These are phyloP conservation scores for Cyphomyrmex costatus DNA, from an alignment of 1,140 invertebrate genomes.

Conservation along the genomic window DNA sequence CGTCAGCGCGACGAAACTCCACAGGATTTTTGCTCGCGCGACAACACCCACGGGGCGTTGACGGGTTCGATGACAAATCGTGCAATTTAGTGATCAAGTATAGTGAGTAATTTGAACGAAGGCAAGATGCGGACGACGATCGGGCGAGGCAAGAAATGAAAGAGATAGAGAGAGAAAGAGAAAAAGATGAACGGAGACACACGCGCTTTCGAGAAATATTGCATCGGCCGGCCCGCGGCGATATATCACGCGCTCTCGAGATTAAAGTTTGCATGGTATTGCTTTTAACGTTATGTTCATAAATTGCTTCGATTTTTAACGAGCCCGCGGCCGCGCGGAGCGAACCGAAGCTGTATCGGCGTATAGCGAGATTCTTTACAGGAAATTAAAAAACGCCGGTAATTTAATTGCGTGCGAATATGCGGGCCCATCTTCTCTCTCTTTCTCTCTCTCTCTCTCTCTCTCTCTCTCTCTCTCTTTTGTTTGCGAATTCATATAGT, in stretches of 20 bases:
- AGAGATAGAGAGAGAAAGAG: not conserved
- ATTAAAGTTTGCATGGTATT: constrained; percentile 66
- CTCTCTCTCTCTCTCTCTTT: not conserved
- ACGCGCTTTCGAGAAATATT: constrained; percentile 60
- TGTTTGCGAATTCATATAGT: constrained; percentile 5
- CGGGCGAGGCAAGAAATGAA: not conserved
- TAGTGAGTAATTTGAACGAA: constrained; percentile 38
- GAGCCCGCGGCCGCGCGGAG: constrained; percentile 41
- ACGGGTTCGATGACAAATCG: constrained; percentile 51
- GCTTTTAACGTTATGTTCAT: constrained; percentile 66
- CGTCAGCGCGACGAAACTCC: constrained; percentile 33
- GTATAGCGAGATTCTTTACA: constrained; percentile 64
- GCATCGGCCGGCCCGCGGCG: constrained; percentile 52
- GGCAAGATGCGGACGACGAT: constrained; percentile 18
- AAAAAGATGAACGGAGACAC: constrained; percentile 45
- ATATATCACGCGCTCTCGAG: constrained; percentile 65
- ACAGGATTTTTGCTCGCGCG: constrained; percentile 26
- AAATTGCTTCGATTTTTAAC: constrained; percentile 66
- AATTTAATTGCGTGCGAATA: constrained; percentile 72
- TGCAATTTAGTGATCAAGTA: constrained; percentile 42
- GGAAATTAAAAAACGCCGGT: constrained; percentile 69
- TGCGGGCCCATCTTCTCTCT: constrained; percentile 22
- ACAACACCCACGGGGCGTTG: constrained; percentile 24
- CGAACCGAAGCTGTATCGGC: constrained; percentile 48
- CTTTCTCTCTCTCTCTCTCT: not conserved